These are phyloP conservation scores for Sapajus apella DNA, from an alignment of 2,113 vertebrate genomes.

Conservation along the genomic window DNA sequence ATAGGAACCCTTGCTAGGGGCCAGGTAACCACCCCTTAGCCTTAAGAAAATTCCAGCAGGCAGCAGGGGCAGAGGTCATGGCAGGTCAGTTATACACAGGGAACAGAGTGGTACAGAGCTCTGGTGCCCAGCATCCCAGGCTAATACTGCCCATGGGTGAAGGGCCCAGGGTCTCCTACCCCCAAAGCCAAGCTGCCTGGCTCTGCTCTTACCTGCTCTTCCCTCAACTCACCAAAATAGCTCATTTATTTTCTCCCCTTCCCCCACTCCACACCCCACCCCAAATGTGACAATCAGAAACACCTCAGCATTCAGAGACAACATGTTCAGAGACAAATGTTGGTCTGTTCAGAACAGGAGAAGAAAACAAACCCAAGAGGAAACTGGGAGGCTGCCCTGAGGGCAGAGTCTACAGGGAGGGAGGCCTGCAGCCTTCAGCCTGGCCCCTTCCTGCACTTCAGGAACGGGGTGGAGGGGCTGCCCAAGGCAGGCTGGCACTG, in stretches of 20 bases:
- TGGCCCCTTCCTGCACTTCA: not conserved
- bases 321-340: conserved; percentile 69
- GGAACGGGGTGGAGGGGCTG: not conserved
- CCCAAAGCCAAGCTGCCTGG: not conserved
- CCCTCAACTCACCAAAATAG: conserved; percentile 47
- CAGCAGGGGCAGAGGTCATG: not conserved
- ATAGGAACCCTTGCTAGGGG: not conserved
- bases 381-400: not conserved
- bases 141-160: not conserved
- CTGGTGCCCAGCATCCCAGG: not conserved
- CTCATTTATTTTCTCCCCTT: not conserved
- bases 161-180: not conserved
- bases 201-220: not conserved
- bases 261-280: conserved; percentile 33
- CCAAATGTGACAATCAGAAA: conserved; percentile 56
- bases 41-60: not conserved
- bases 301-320: conserved; percentile 68
- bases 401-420: not conserved
- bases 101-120: not conserved
- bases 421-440: not conserved
- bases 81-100: not conserved
- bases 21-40: not conserved
- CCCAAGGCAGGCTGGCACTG: not conserved
- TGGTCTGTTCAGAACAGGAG: conserved; percentile 41
- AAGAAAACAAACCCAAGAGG: not conserved